A percentile compares a stretch with the other conserved stretches of the same genome.
These are phyloP conservation scores for Elachura formosa DNA, from an alignment of 2,113 vertebrate species.

Conservation along the genomic window DNA sequence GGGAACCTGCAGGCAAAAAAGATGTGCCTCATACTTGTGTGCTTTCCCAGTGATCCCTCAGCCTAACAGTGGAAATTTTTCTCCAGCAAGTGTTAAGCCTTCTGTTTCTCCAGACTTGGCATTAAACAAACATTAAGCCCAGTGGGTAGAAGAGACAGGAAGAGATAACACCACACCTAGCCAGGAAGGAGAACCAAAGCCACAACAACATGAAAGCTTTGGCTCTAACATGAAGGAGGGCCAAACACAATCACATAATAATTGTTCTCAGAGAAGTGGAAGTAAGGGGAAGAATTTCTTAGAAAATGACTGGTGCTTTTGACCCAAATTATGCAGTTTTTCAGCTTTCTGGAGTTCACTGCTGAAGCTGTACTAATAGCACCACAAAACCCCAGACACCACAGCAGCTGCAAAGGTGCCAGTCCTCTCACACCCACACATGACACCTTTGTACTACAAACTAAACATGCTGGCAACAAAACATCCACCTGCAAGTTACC, in stretches of 20 bases:
- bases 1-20: constrained; percentile 77
- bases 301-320: background rate
- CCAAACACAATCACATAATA: background rate
- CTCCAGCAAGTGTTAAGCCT: background rate
- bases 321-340: background rate
- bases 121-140: background rate
- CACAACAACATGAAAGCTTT: background rate
- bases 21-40: background rate
- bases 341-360: background rate
- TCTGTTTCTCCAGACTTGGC: background rate
- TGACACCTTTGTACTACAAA: background rate
- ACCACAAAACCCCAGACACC: background rate
- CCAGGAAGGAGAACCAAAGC: background rate
- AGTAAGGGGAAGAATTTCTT: background rate
- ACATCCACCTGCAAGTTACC: constrained; percentile 17
- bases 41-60: background rate
- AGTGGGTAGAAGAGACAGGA: background rate
- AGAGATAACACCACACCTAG: background rate
- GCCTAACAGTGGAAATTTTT: background rate
- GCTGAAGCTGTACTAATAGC: background rate
- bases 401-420: background rate
- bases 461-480: background rate
- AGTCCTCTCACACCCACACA: background rate
- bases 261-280: background rate
- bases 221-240: background rate